Evolutionary conservation across 2,888 invertebrate species (phyloP), one percentile per base, ranked within the genome.

Genomic region (Torymus texanus): DNA sequence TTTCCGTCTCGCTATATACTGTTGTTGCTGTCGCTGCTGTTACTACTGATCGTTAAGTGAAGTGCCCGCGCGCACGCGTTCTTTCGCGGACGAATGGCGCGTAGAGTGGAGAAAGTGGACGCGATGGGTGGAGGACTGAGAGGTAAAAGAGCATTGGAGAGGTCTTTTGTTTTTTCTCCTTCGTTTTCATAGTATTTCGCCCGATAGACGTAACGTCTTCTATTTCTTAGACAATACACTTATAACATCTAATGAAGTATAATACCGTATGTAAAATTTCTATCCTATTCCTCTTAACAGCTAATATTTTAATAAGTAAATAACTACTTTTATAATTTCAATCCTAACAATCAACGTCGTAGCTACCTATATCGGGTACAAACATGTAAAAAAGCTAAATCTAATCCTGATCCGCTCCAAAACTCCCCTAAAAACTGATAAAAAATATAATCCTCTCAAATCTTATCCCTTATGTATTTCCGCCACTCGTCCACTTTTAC

Each of bases 381-480:
- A 41, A 41, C 5, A 41, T 41, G 41, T 8, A 5, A 41, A 41
- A 41, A 41, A 41, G 41, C 8, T 41, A 41, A 41, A 8, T 8
- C 41, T 41, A 41, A 41, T 41, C 8, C 41, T 1, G 8, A 41
- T 41, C 41, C 41, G 8, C 5, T 41, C 1, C 41, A 41, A 41
- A 41, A 41, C 8, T 41, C 41, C 41, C 41, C 1, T 41, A 41
- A 41, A 8, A 41, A 41, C 5, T 41, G 29, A 29, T 29, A 29
- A 29, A 29, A 58, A 75, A 67, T 72, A 10, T 16, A 75, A 75
- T 75, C 56, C 53, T 51, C 75, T 75, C 61, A 75, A 59, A 13
- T 10, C 41, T 8, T 41, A 41, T 41, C 8, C 51, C 21, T 51
- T 18, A 67, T 53, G 59, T 51, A 11, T 53, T 12, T 50, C 67